Evolutionary conservation across 2,888 invertebrate genomes (phyloP), one percentile per base, ranked within the genome.

Genomic region (Apodemia zela): DNA sequence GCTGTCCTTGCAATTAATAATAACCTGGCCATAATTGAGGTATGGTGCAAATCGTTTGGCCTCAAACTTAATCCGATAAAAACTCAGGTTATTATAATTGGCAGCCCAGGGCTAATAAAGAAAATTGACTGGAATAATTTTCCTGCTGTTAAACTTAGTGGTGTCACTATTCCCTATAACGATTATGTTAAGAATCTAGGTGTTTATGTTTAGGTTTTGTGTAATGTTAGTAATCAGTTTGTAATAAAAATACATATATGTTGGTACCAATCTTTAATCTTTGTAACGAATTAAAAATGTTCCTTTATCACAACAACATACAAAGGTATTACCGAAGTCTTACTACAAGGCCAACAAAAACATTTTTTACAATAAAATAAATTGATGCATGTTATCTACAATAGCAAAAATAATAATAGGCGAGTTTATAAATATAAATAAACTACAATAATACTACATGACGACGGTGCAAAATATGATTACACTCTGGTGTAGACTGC

Each of bases 221-320:
- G 11, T 18, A 49, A 25, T 54, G 54, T 25, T 45, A 42, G 15
- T 13, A 15, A 25, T 51, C 21, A 18, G 13, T 21, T 25, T 6
- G 54, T 33, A 18, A 51, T 67, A 60, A 51, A 68, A 73, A 75
- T 73, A 67, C 73, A 76, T 73, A 69, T 68, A 60, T 76, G 73
- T 80, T 78, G 76, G 75, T 83, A 85, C 80, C 80, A 84, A 79
- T 83, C 65, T 83, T 77, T 84, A 81, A 84, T 78, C 65, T 71
- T 68, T 79, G 78, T 76, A 76, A 80, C 75, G 70, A 76, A 76
- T 75, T 67, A 64, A 74, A 80, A 81, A 81, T 77, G n/a, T 71
- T 70, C 75, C 75, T 79, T 74, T 78, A 82, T 78, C 80, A 85
- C 78, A 82, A 84, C 80, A 85, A 85, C 80, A 81, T 82, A 82